phyloP scores from a whole-genome alignment of 2,888 invertebrate genomes.

The Polydrusus tereticollis region DNA sequence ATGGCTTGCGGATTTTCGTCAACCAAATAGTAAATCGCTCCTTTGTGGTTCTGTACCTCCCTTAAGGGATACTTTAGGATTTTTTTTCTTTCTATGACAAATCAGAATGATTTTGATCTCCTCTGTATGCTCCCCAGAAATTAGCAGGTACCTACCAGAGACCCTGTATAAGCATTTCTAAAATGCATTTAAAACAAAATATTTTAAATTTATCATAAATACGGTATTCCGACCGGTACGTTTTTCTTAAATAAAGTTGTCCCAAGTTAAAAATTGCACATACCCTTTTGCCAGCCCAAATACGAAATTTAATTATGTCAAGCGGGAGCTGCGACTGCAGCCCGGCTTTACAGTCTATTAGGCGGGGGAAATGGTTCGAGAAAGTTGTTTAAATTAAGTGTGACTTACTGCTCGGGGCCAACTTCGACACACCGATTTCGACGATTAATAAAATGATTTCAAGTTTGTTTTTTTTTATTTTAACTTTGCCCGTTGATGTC shows the following conservation, averaged over 20 bases:
- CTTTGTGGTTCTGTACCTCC: too few species aligned
- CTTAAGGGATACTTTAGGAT: too few species aligned
- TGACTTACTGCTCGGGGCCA: slow-evolving; percentile 9
- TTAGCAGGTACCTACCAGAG: too few species aligned
- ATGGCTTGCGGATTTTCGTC: too few species aligned
- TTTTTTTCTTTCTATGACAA: too few species aligned
- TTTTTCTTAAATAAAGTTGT: background rate
- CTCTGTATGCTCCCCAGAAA: too few species aligned
- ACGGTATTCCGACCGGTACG: too few species aligned
- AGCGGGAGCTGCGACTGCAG: slow-evolving; percentile 6
- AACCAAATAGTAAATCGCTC: too few species aligned
- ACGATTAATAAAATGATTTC: slow-evolving; percentile 4
- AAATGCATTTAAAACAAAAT: too few species aligned
- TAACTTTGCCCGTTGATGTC: background rate
- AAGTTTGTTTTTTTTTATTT: background rate
- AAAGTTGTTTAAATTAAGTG: slow-evolving; percentile 21
- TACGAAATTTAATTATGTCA: slow-evolving; percentile 16
- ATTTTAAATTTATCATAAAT: too few species aligned
- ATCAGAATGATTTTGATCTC: too few species aligned
- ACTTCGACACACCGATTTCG: background rate
- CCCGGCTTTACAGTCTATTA: slow-evolving; percentile 16
- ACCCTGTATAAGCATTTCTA: too few species aligned
- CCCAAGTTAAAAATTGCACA: background rate
- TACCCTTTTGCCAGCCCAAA: slow-evolving; percentile 5
- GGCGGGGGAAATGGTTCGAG: slow-evolving; percentile 8